Evolutionary conservation across 2,888 invertebrate species (phyloP), one percentile per base, ranked within the genome.

Genomic region (Cephus sareptanus): DNA sequence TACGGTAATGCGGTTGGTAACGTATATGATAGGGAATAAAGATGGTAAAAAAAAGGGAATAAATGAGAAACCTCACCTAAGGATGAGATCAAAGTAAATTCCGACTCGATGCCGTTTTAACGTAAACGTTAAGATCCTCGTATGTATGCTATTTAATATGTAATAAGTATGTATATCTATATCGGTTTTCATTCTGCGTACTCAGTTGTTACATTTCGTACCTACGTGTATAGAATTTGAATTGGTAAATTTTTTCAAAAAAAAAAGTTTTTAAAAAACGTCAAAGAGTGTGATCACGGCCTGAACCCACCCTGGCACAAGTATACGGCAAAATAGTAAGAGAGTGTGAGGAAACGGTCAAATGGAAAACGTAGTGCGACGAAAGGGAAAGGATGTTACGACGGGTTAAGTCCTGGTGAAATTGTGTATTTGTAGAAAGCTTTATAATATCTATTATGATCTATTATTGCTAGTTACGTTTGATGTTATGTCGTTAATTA

Each of bases 201-300:
- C 31, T 31, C 33, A 23, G 71, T 71, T 71, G 34, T 71, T 34
- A n/a, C 31, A 31, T 71, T 71, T 71, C 78, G 74, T 79, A 77
- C 74, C 34, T 80, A 77, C 75, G 77, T 80, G 80, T 77, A 79
- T 80, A 79, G 76, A 78, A 9, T 23, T 56, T 56, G 56, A 56
- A 56, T 56, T 71, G n/a, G 31, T 34, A 12, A 71, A 34, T 71
- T 71, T 71, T 34, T 71, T 56, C 2, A 56, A 56, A 75, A 80
- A 40, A 37, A 75, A 80, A 77, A 74, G 79, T 80, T 79, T 79
- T 76, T 80, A 74, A 76, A 82, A 85, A 82, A 84, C 84, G 87
- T 88, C 88, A 87, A 86, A 89, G 83, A 86, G 85, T 87, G 88
- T 88, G 89, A 89, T 90, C 86, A 86, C 86, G 86, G 85, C 86